Evolutionary conservation across 2,888 invertebrate species (phyloP).

Genomic region (Pheosia tremula): DNA sequence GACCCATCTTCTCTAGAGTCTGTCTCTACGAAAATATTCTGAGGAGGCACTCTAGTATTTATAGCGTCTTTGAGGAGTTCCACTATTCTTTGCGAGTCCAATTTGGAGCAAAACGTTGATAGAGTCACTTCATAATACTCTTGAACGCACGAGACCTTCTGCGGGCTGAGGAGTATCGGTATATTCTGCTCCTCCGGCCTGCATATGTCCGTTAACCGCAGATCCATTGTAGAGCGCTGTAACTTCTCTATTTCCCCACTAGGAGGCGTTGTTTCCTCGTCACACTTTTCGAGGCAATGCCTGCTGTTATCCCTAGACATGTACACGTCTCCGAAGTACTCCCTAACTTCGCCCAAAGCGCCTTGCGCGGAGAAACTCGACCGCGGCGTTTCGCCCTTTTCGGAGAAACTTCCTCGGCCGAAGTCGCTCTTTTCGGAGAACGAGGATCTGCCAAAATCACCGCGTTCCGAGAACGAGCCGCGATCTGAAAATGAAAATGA

Average conservation of each 20-base stretch:
- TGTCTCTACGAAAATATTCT: conserved; percentile 78
- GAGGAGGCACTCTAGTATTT: conserved; percentile 90
- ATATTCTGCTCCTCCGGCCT: conserved; percentile 63
- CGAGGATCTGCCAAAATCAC: conserved; percentile 72
- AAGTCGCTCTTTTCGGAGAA: conserved; percentile 85
- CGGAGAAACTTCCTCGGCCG: conserved; percentile 74
- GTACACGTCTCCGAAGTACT: conserved; percentile 71
- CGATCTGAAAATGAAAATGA: conserved; percentile 79
- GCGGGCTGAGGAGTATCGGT: conserved; percentile 71
- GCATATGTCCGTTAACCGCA: conserved; percentile 70
- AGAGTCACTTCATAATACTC: conserved; percentile 89
- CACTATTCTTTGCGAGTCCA: conserved; percentile 91
- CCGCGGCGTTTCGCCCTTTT: conserved; percentile 75
- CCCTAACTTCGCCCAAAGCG: conserved; percentile 71
- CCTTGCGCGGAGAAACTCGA: conserved; percentile 79
- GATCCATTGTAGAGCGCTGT: conserved; percentile 75
- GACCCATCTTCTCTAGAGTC: conserved; percentile 63
- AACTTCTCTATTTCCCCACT: conserved; percentile 70
- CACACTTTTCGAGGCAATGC: conserved; percentile 63
- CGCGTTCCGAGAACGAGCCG: conserved; percentile 77
- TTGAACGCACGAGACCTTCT: conserved; percentile 69
- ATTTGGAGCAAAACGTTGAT: conserved; percentile 91
- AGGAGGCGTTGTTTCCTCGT: conserved; percentile 55
- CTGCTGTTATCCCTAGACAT: conserved; percentile 67
- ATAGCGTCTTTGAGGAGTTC: conserved; percentile 92